Conservation (phyloP, 2,797 vertebrate genomes). For the Periophthalmus magnuspinnatus region DNA sequence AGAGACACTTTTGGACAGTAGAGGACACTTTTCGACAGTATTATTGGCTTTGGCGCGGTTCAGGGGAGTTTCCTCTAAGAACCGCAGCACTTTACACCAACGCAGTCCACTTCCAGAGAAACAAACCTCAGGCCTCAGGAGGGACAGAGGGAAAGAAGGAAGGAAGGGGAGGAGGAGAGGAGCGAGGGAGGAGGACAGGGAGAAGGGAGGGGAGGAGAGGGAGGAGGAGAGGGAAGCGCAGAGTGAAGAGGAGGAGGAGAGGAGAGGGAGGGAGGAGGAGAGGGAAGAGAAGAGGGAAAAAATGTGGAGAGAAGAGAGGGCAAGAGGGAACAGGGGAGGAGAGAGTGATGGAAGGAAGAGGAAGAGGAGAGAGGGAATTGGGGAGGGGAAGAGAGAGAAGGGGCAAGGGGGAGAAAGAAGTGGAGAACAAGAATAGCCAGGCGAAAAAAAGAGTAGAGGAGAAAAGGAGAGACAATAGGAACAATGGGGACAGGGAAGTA, state of each 20-base stretch:
- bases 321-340: background rate
- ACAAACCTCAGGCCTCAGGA: background rate
- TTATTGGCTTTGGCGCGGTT: background rate
- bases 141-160: background rate
- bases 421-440: no score
- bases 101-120: background rate
- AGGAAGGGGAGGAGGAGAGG: no score
- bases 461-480: background rate
- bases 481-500: background rate
- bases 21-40: background rate
- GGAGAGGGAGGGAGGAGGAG: background rate
- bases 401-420: background rate
- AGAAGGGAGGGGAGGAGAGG: background rate
- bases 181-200: background rate
- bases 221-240: background rate
- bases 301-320: no score
- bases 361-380: no score
- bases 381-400: no score
- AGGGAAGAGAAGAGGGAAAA: no score
- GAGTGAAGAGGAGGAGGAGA: no score
- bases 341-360: background rate
- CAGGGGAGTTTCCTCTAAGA: background rate
- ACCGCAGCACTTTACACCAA: conserved; percentile 1
- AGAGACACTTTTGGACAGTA: background rate
- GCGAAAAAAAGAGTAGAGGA: no score